These are phyloP conservation scores for Oryzias curvinotus DNA, from an alignment of 2,113 vertebrate species.

Conservation along the genomic window DNA sequence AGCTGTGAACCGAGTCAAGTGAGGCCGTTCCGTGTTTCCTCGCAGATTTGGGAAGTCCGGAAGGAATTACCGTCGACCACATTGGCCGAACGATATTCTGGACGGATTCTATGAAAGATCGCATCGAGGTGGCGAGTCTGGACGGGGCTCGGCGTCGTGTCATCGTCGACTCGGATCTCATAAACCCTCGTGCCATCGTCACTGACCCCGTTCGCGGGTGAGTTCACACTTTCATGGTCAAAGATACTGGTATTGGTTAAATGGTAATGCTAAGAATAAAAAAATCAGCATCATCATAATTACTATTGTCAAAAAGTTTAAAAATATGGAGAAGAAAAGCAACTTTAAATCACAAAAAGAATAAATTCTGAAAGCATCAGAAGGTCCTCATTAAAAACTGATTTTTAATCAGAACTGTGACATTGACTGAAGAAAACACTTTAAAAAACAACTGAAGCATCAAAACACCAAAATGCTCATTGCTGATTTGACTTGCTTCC, in stretches of 20 bases:
- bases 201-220: slow-evolving; percentile 84
- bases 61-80: slow-evolving; percentile 90
- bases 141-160: slow-evolving; percentile 87
- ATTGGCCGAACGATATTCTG: slow-evolving; percentile 89
- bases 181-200: slow-evolving; percentile 90
- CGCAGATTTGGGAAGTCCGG: slow-evolving; percentile 86
- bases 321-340: no score
- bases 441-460: no score
- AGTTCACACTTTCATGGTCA: slow-evolving; percentile 14
- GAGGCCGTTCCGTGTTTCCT: slow-evolving; percentile 1
- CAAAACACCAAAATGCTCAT: no score
- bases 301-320: no score
- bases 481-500: no score
- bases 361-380: no score
- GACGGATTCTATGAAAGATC: slow-evolving; percentile 88
- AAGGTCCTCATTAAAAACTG: no score
- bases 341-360: no score
- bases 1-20: not conserved
- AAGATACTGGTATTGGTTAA: not conserved
- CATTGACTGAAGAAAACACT: no score
- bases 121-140: slow-evolving; percentile 87
- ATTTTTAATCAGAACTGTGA: no score
- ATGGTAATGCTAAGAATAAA: no score
- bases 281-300: no score
- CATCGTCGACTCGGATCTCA: slow-evolving; percentile 83